Evolutionary conservation across 2,888 invertebrate genomes (phyloP), one percentile per base, ranked within the genome.

Genomic region (Polydrusus pterygomalis): DNA sequence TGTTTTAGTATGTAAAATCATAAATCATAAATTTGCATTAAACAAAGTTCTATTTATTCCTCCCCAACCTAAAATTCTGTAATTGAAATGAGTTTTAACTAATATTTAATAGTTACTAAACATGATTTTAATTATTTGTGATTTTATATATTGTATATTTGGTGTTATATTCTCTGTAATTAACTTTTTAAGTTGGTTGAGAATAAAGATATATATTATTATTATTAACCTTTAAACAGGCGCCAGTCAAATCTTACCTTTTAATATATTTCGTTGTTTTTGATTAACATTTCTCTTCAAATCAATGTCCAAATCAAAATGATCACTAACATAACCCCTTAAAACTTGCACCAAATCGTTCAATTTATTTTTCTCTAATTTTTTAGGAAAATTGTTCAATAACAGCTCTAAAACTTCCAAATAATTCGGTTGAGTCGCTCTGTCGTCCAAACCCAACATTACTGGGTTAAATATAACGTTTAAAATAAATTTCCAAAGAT

Each of bases 201-300:
- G n/a, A n/a, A n/a, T n/a, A n/a, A n/a, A n/a, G n/a, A n/a, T n/a
- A n/a, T n/a, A n/a, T n/a, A n/a, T n/a, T n/a, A n/a, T n/a, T n/a
- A n/a, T n/a, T n/a, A n/a, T n/a, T n/a, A n/a, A n/a, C n/a, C n/a
- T n/a, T n/a, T n/a, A n/a, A n/a, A n/a, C n/a, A n/a, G n/a, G n/a
- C n/a, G n/a, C n/a, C n/a, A n/a, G n/a, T n/a, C 3, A 47, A 34
- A 34, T 10, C 65, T 85, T 76, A 8, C 86, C 86, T 77, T 82
- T 83, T 15, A 86, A 70, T 45, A 83, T 47, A 56, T 81, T 82
- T 68, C 84, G 79, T 74, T 86, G 83, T 45, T 81, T 80, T 6
- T 81, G 71, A 8, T 80, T 65, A 25, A 84, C 81, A 47, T 81
- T 79, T 54, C 51, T 76, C 38, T 81, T 82, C 13, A 85, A 78